Conservation (phyloP, 2,888 invertebrate species). For the Macrosiphum euphorbiae region DNA sequence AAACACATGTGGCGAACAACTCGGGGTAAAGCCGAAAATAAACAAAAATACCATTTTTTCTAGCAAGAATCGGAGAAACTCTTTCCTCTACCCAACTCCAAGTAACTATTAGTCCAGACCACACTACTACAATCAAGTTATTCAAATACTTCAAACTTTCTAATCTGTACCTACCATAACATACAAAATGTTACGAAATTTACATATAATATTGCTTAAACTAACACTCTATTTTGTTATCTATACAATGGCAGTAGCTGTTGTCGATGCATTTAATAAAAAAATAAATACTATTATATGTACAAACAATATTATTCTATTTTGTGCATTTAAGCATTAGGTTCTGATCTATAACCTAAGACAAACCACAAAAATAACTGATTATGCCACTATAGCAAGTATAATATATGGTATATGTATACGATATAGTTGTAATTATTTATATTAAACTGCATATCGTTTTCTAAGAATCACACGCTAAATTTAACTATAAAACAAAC, state of each 20-base stretch:
- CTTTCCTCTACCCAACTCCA: neutral
- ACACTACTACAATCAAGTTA: neutral
- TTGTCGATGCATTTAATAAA: neutral
- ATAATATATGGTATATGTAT: neutral
- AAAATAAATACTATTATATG: neutral
- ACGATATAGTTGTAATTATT: neutral
- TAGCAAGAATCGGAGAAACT: no score
- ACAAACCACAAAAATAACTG: neutral
- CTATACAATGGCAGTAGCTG: neutral
- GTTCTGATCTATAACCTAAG: neutral
- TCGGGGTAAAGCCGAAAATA: neutral
- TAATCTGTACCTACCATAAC: neutral
- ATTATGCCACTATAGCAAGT: neutral
- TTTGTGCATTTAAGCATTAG: neutral
- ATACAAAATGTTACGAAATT: neutral
- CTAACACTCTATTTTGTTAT: neutral
- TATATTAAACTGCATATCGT: neutral
- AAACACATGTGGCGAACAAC: neutral
- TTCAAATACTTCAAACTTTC: neutral
- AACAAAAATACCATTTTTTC: neutral
- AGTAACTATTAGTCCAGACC: neutral
- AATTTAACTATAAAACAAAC: neutral
- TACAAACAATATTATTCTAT: neutral
- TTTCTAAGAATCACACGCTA: neutral
- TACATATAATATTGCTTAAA: neutral